phyloP scores from a whole-genome alignment of 2,113 vertebrate genomes.

The Nerophis ophidion region DNA sequence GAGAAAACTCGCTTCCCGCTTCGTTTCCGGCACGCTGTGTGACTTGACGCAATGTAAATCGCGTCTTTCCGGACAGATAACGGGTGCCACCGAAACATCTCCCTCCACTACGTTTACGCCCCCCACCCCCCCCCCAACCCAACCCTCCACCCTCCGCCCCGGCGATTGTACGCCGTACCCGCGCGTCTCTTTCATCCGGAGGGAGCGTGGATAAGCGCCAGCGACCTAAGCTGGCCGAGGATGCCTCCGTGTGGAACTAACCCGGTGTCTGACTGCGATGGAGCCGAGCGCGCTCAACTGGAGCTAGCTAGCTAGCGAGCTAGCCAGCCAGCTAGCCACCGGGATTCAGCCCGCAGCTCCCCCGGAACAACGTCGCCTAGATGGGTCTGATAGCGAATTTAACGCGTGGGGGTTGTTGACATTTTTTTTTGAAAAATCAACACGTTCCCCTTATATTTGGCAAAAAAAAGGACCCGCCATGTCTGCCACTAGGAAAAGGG shows the following conservation, averaged over 20 bases:
- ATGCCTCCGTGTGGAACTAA: constrained; percentile 57
- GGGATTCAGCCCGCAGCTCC: constrained; percentile 16
- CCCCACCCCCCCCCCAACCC: neutral
- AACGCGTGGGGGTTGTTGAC: constrained; percentile 12
- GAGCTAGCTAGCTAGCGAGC: constrained; percentile 46
- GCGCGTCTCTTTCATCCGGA: neutral
- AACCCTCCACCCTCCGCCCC: neutral
- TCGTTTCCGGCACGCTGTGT: neutral
- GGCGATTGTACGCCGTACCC: neutral
- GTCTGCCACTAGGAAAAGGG: constrained; percentile 20
- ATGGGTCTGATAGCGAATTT: constrained; percentile 36
- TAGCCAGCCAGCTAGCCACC: constrained; percentile 38
- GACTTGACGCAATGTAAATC: constrained; percentile 25
- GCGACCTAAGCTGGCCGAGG: constrained; percentile 48
- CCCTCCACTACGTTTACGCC: neutral
- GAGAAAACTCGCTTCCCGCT: neutral
- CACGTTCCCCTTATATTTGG: constrained; percentile 21
- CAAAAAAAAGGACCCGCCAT: constrained; percentile 21
- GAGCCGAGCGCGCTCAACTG: constrained; percentile 44
- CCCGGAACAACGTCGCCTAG: constrained; percentile 29
- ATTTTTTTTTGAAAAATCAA: too few relatives aligned
- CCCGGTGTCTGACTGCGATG: constrained; percentile 64
- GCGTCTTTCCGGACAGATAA: constrained; percentile 37
- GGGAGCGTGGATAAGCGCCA: neutral
- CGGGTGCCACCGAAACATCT: constrained; percentile 24